Evolutionary conservation across 1,140 invertebrate species (phyloP), one percentile per base, ranked within the genome.

Genomic region (Choristoneura fumiferana): DNA sequence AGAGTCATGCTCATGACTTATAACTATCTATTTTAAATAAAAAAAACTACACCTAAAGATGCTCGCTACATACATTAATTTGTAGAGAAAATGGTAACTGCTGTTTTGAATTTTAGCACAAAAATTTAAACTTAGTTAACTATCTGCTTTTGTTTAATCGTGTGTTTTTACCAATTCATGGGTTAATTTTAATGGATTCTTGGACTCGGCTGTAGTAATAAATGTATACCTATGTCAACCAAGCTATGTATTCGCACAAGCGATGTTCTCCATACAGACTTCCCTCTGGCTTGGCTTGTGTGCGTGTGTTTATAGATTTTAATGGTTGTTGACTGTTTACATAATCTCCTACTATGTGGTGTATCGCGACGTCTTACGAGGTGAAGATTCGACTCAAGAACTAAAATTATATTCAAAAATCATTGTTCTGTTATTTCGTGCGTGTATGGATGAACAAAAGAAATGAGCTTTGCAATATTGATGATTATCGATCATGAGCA

Each of bases 201-300:
- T 17, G 8, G 14, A 18, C 40, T 43, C 15, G 1, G 14, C 17
- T 10, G 35, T 37, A 8, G 14, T 40, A 22, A 10, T 43, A 17
- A 18, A 43, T 43, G 15, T 43, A 37, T 8, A 5, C 9, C 9
- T 66, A 75, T 81, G 73, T 85, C 75, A 64, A 71, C 62, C 71
- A 73, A 62, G 79, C 75, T 77, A 37, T 43, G 29, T 81, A 72
- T 77, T 56, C 68, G 69, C 79, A 82, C 77, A 70, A 70, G 72
- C 73, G 65, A 82, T 82, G 75, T 82, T 74, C 62, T 63, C 68
- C 65, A 68, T 36, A 63, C 58, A 64, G 58, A 56, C 40, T 60
- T 65, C 66, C 69, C 67, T 78, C 71, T 58, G 67, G 81, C 82
- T 84, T 87, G 79, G 82, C 82, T 84, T 84, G 53, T 80, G 67